Conservation (phyloP, 2,888 invertebrate genomes). For the Auanema sp. region DNA sequence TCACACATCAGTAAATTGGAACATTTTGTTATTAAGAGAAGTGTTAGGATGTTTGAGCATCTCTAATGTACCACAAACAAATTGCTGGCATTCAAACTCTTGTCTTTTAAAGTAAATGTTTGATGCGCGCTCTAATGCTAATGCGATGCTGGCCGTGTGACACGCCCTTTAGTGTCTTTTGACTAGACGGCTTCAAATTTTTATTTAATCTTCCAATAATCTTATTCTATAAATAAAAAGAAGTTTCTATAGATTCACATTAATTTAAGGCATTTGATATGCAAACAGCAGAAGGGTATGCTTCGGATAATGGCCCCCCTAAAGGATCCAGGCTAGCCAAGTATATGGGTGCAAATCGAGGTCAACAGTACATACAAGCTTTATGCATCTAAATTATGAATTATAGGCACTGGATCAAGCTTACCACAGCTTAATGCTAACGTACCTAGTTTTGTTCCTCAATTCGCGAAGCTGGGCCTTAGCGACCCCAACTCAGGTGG, state of each 20-base stretch:
- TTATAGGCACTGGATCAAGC: neutral
- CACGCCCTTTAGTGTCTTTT: too few relatives aligned
- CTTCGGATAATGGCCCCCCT: slow-evolving; percentile 29
- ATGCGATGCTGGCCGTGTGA: too few relatives aligned
- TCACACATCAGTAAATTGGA: too few relatives aligned
- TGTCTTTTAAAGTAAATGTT: too few relatives aligned
- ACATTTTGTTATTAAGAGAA: too few relatives aligned
- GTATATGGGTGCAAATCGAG: slow-evolving; percentile 17
- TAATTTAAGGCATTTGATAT: slow-evolving; percentile 1
- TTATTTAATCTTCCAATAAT: slow-evolving; percentile 5
- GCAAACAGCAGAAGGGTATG: slow-evolving; percentile 32
- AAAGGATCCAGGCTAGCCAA: slow-evolving; percentile 21
- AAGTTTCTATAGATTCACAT: too few relatives aligned
- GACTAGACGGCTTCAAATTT: neutral
- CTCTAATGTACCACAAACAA: too few relatives aligned
- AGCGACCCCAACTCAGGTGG: neutral
- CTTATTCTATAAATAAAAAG: slow-evolving; percentile 1
- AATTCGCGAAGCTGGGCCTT: slow-evolving; percentile 18
- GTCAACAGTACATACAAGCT: too few relatives aligned
- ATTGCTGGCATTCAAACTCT: too few relatives aligned
- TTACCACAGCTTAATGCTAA: slow-evolving; percentile 14
- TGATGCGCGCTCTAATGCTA: too few relatives aligned
- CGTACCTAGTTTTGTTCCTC: slow-evolving; percentile 23
- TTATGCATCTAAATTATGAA: neutral
- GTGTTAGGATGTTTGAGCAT: too few relatives aligned